Evolutionary conservation across 2,888 invertebrate species (phyloP), one percentile per base, ranked within the genome.

Genomic region (Conistra vaccinii): DNA sequence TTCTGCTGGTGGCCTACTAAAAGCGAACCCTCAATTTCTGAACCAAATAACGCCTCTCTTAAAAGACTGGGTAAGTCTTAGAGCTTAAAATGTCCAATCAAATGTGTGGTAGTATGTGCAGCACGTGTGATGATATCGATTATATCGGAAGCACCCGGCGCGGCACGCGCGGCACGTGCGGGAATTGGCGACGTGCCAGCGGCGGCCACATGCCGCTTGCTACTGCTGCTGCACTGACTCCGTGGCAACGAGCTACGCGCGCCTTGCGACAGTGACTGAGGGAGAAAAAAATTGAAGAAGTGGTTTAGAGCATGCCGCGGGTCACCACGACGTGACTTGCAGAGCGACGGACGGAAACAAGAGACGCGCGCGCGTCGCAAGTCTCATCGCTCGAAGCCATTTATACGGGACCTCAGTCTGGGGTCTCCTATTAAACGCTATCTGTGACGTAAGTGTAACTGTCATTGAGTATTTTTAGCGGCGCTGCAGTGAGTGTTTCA

Each of bases 151-250:
- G 39, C 42, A 6, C 4, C 39, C 35, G 35, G 26, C 35, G 61
- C 61, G 45, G 29, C 77, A 35, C 58, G 26, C 35, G 61, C 61
- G 45, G 29, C 77, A 35, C 58, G 70, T 80, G 88, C 84, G 48
- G 61, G 23, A 53, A 68, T 83, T 86, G 85, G 87, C 83, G 80
- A 26, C 60, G 72, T 58, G 86, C 63, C 82, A 82, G 78, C 72
- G 55, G 61, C 20, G n/a, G 57, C 73, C 35, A 60, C 66, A 35
- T n/a, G 60, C 65, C 4, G 63, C 32, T 39, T 12, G 61, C 62
- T 17, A 9, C 57, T 48, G 72, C 39, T 57, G 45, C 74, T 61
- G 32, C 17, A 29, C 69, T 67, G 35, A 66, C 10, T 66, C 32
- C n/a, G 9, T 10, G 12, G 26, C 26, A 7, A 63, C 20, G 12